These are phyloP conservation scores for Dipodomys spectabilis DNA, from an alignment of 2,113 vertebrate species.

Conservation along the genomic window DNA sequence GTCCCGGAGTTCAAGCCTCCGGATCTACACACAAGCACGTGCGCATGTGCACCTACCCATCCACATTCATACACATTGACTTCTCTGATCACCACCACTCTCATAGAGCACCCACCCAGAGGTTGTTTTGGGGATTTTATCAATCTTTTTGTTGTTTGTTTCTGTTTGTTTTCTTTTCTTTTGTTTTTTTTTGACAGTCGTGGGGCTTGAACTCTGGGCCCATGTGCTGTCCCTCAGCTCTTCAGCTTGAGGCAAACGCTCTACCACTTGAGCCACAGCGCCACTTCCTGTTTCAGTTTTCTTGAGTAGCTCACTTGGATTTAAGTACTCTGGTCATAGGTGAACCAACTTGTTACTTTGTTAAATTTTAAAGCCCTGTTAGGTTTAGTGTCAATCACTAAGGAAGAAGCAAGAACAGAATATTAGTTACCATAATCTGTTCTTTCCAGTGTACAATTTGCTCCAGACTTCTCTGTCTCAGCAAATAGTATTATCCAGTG, in stretches of 20 bases:
- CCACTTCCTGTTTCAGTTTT: background rate
- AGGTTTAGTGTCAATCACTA: background rate
- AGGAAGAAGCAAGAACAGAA: slow-evolving; percentile 6
- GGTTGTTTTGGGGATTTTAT: slow-evolving; percentile 14
- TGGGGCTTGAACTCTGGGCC: no score
- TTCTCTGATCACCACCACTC: background rate
- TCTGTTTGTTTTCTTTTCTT: no score
- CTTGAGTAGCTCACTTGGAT: background rate
- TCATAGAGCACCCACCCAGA: background rate
- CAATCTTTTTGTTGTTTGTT: background rate
- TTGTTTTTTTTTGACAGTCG: no score
- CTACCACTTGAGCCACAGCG: no score
- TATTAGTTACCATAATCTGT: background rate
- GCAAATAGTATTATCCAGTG: slow-evolving; percentile 12
- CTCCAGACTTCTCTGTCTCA: slow-evolving; percentile 21
- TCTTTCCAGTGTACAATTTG: background rate
- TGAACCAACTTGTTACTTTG: background rate
- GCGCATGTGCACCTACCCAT: no score
- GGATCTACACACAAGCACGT: no score
- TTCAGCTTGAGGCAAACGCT: no score
- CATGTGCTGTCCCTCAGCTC: no score
- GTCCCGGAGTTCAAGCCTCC: no score
- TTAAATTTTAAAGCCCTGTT: slow-evolving; percentile 32
- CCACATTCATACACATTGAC: background rate
- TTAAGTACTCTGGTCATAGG: background rate